phyloP scores from a whole-genome alignment of 2,113 vertebrate genomes.

The Pseudopipra pipra region DNA sequence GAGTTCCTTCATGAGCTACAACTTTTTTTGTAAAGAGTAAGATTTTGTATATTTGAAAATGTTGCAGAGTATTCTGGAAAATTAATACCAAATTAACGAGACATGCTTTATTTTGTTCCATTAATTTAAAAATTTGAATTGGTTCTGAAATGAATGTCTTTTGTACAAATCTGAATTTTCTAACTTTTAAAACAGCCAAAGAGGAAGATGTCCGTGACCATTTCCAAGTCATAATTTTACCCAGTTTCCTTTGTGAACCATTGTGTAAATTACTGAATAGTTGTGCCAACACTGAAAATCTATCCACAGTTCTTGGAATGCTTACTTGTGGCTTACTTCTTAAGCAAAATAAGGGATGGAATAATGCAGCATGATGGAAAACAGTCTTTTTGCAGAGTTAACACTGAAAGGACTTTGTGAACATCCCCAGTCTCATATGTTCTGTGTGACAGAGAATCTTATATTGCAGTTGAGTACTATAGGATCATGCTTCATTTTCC shows the following conservation, averaged over 20 bases:
- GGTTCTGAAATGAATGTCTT: constrained; percentile 49
- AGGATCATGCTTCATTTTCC: constrained; percentile 27
- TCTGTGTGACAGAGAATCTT: background rate
- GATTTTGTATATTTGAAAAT: constrained; percentile 59
- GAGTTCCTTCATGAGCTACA: constrained; percentile 31
- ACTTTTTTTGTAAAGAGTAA: constrained; percentile 46
- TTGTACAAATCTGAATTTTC: constrained; percentile 52
- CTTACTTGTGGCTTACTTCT: constrained; percentile 7
- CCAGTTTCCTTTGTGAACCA: constrained; percentile 8
- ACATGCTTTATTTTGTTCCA: constrained; percentile 49
- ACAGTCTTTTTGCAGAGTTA: background rate
- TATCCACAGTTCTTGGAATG: constrained; percentile 8
- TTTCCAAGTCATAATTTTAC: constrained; percentile 35
- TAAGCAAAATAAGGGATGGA: background rate
- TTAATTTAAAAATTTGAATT: constrained; percentile 34
- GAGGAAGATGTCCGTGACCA: constrained; percentile 34
- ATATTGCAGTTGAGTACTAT: background rate
- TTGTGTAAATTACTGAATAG: constrained; percentile 18
- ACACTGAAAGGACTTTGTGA: background rate
- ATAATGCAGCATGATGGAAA: constrained; percentile 10
- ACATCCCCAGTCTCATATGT: background rate
- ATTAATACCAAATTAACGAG: constrained; percentile 36
- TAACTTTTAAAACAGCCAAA: constrained; percentile 49
- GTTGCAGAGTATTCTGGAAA: constrained; percentile 47
- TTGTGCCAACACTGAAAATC: constrained; percentile 19